These are phyloP conservation scores for Hoplodrina ambigua DNA, from an alignment of 2,888 invertebrate genomes.

Conservation along the genomic window DNA sequence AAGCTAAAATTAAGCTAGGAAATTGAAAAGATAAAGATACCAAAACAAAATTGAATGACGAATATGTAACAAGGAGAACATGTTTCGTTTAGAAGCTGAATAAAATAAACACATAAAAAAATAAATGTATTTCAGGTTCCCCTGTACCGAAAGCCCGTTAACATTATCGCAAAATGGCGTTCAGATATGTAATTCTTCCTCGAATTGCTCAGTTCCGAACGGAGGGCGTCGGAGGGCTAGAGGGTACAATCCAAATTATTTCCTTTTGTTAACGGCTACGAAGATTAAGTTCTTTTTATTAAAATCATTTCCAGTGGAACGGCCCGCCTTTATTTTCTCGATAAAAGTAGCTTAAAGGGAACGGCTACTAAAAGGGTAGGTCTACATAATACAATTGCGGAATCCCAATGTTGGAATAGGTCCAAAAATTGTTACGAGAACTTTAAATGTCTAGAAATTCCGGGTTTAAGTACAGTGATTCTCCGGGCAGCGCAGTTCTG, in stretches of 20 bases:
- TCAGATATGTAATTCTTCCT: conserved; percentile 63
- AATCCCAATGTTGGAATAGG: conserved; percentile 56
- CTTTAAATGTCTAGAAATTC: conserved; percentile 55
- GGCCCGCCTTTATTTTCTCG: conserved; percentile 51
- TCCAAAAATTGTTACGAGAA: conserved; percentile 57
- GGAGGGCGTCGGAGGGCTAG: conserved; percentile 45
- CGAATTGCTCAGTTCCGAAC: conserved; percentile 58
- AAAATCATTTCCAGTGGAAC: conserved; percentile 61
- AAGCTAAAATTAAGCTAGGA: not conserved
- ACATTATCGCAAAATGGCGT: conserved; percentile 50
- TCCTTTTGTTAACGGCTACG: conserved; percentile 61
- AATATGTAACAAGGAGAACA: not conserved
- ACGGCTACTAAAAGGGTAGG: conserved; percentile 44
- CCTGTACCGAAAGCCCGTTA: conserved; percentile 28
- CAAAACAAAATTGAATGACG: not conserved
- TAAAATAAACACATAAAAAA: conserved; percentile 7
- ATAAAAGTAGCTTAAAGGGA: conserved; percentile 49
- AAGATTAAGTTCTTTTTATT: conserved; percentile 66
- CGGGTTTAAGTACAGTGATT: conserved; percentile 55
- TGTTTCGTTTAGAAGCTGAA: not conserved
- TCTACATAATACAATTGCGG: conserved; percentile 43
- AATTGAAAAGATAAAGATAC: not conserved
- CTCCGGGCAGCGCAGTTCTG: conserved; percentile 25
- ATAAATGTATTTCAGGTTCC: conserved; percentile 7
- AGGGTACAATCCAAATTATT: conserved; percentile 60